Evolutionary conservation across 2,797 vertebrate genomes (phyloP), one percentile per base, ranked within the genome.

Genomic region (Gouania willdenowi): DNA sequence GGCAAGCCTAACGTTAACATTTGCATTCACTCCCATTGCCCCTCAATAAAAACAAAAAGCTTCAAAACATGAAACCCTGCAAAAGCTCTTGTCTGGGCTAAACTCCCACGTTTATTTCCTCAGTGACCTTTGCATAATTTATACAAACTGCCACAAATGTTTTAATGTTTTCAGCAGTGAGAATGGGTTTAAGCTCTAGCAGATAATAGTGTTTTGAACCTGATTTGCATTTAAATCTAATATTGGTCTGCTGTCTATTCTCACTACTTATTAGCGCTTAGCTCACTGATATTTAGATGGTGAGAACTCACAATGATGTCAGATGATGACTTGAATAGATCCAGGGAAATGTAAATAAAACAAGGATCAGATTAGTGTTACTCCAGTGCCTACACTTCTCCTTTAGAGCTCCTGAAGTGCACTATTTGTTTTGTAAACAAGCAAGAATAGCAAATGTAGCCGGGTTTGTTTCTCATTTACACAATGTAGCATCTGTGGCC

Each of bases 321-420:
- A 41, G 42, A 52, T 49, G 55, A 61, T 41, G 41, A 58, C 63
- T 55, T 59, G 23, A 60, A 37, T 41, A 52, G 43, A 41, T 62
- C 35, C 19, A 43, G 61, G 53, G 66, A 59, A 64, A 41, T 28
- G 15, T 44, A 59, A 40, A 64, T 53, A 58, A 18, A 69, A 60
- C 6, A 41, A 59, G 72, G 55, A 52, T 71, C 36, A 57, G 55
- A 72, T 75, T 62, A 70, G 49, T 44, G 53, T 69, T 72, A 62
- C 77, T 75, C 71, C 71, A 61, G 44, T 33, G 46, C 76, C 73
- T 38, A 79, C 74, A 4, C 35, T 5, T 8, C 12, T 71, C 77
- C 47, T 51, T n/a, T 35, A 58, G 72, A 75, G n/a, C n/a, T n/a
- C n/a, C n/a, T n/a, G n/a, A n/a, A n/a, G n/a, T n/a, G n/a, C n/a